Evolutionary conservation across 1,140 invertebrate species (phyloP).

Genomic region (Procambarus clarkii): DNA sequence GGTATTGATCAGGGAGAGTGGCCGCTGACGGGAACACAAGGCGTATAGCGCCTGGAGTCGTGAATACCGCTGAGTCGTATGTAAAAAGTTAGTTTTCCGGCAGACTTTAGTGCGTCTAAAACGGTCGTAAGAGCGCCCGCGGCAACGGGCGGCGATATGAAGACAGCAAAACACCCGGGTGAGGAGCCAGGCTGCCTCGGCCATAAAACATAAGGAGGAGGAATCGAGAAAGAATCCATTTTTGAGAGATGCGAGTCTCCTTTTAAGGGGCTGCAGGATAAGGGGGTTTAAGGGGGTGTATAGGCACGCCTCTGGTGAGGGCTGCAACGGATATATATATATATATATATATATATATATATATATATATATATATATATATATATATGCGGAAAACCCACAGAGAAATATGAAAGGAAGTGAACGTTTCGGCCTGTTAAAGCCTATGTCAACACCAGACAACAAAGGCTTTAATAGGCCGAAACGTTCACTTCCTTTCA

Average conservation of each 20-base stretch:
- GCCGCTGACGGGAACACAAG: neutral
- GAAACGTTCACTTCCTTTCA: too few species aligned
- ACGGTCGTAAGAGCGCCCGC: neutral
- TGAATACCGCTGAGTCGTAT: neutral
- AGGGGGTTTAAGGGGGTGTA: too few species aligned
- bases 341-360: too few species aligned
- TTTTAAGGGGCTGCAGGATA: neutral
- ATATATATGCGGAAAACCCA: too few species aligned
- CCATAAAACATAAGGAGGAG: neutral
- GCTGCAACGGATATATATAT: too few species aligned
- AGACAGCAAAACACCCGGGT: neutral
- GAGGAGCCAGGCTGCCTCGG: neutral
- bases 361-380: too few species aligned
- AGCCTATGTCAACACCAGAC: too few species aligned
- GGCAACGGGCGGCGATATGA: neutral
- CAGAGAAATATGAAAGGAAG: too few species aligned
- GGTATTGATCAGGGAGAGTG: neutral
- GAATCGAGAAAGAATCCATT: slow-evolving; percentile 1
- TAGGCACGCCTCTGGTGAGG: too few species aligned
- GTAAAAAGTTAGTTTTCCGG: slow-evolving; percentile 5
- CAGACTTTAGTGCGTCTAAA: slow-evolving; percentile 5
- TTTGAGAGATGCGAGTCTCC: neutral
- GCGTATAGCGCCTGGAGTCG: neutral
- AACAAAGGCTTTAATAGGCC: too few species aligned
- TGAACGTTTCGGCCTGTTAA: too few species aligned